Conservation (phyloP, 2,888 invertebrate genomes). For the Troides helena region DNA sequence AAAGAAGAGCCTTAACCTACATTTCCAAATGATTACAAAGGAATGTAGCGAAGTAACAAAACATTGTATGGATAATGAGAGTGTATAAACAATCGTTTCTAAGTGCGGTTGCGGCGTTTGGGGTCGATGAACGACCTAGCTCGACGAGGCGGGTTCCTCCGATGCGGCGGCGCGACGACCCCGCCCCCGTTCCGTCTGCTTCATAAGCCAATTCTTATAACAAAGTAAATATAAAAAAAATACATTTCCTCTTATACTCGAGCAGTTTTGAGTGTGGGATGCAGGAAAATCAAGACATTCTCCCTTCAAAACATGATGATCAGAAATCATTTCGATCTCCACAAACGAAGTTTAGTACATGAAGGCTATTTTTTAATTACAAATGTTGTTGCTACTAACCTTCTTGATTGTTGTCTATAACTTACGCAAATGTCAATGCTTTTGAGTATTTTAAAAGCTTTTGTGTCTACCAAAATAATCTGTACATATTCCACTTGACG, state of each 20-base stretch:
- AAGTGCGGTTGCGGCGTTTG: slow-evolving; percentile 38
- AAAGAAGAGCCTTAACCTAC: slow-evolving; percentile 73
- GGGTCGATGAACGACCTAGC: slow-evolving; percentile 79
- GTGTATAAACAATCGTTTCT: slow-evolving; percentile 65
- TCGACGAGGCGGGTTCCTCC: slow-evolving; percentile 42
- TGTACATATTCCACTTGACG: too few species aligned
- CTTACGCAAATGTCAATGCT: too few species aligned
- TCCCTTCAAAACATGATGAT: too few species aligned
- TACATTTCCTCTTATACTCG: background rate
- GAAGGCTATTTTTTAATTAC: too few species aligned
- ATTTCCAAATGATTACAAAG: slow-evolving; percentile 71
- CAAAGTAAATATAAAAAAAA: slow-evolving; percentile 21
- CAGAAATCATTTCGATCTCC: too few species aligned
- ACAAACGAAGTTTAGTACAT: too few species aligned
- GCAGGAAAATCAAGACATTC: too few species aligned
- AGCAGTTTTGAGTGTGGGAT: background rate
- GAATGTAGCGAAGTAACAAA: slow-evolving; percentile 76
- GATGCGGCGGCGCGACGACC: slow-evolving; percentile 16
- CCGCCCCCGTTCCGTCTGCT: slow-evolving; percentile 30
- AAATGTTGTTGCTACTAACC: too few species aligned
- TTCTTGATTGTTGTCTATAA: too few species aligned
- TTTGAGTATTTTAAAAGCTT: too few species aligned
- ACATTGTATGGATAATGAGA: slow-evolving; percentile 72
- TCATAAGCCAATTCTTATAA: slow-evolving; percentile 23
- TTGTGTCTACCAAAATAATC: too few species aligned